Base-by-base conservation (phyloP, 1,140 invertebrate species). In the Pristionchus pacificus region DNA sequence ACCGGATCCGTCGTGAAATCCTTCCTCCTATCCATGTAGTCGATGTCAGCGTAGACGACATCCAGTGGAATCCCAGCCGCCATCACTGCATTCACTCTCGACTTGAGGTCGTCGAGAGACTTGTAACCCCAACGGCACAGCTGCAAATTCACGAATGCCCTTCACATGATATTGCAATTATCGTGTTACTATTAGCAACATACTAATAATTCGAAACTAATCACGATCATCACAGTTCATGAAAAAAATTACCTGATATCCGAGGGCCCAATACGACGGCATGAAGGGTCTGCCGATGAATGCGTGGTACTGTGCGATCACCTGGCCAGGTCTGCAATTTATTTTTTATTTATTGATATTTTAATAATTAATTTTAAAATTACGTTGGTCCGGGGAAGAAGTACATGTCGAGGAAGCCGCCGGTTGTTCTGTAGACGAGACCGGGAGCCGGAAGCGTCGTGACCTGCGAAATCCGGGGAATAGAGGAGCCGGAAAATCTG, bases 21-120 rank as follows among this genome's bases (percentile, higher is more conserved):
- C 81, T 91, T 92, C 62, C 87, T 87, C 58, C 89, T 87, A n/a
- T 90, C 85, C 92, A 94, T 94, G 80, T 94, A 94, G 85, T 95
- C 93, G 71, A 95, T 88, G 70, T 79, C 78, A 14, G 78, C 65
- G 29, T 76, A 80, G 14, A 59, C 57, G 30, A 80, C 78, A 63
- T 79, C 78, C 38, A 68, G 57, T 1, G 86, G 86, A 70, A 87
- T 85, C 49, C 75, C 74, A 33, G 19, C 38, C 38, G 38, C 19
- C 19, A 74, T 33, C 27, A 78, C 86, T 64, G 85, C 59, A 31
- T 85, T 66, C 2, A 85, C 77, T 3, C 78, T 80, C 65, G 70
- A 67, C 77, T 84, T 87, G 0, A 91, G 91, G 30, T 89, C 86
- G 67, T 90, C 88, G n/a, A 91, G 82, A 49, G 86, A 88, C 68